Base-by-base conservation (phyloP, 2,797 vertebrate species). In the Acomys russatus region DNA sequence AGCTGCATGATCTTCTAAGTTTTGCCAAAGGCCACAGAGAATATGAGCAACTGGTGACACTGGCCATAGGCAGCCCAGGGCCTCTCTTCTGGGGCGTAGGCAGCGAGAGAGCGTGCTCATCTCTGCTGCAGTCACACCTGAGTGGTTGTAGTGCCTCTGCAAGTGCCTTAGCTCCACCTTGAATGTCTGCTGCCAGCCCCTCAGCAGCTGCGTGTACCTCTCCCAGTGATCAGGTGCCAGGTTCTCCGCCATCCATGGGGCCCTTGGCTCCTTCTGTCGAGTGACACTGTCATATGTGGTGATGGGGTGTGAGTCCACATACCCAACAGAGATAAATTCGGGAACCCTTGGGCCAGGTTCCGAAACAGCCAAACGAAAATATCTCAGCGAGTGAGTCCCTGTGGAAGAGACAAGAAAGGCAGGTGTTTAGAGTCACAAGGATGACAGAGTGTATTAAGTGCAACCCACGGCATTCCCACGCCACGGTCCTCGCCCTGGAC, bases 301-400 rank as follows among this genome's bases (percentile, higher is more conserved):
- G 83, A 98, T 78, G 9, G 92, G 94, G 10, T 94, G 79, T 2
- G 82, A 96, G 77, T 97, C 92, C 95, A 97, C 85, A 3, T 94
- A 96, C 12, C 94, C 95, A 64, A 92, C 95, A 0, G 96, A 96
- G 88, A 96, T 73, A 74, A 97, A 96, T 14, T 96, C 97, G 66
- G 96, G 93, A 30, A 96, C 18, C 12, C 85, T 90, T 6, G n/a
- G 80, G 82, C 85, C 35, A 15, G 97, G 77, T n/a, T 97, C 88
- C 0, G 95, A 97, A 88, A 96, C 0, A 1, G 79, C 92, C 59
- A 94, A 88, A 82, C 30, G 54, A 88, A 97, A 97, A 77, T 96
- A 97, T 68, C 54, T 93, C 64, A 97, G 92, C 18, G 82, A 97
- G 56, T 95, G 93, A 76, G 64, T 97, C n/a, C 94, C 96, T 97